Base-by-base conservation (phyloP, 2,888 invertebrate genomes). In the Mesochorus sp. region DNA sequence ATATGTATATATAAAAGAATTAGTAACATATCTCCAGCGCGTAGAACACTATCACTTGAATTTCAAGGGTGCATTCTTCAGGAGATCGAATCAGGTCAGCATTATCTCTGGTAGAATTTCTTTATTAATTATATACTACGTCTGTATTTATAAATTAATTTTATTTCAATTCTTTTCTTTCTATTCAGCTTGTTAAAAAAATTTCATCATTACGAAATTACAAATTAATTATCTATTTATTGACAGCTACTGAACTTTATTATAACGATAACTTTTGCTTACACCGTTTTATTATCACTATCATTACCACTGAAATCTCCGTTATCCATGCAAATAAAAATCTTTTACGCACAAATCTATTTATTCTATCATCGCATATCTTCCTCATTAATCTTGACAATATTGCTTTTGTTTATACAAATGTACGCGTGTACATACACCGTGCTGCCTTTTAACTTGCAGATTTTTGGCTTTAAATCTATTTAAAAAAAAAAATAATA, bases 321-420 rank as follows among this genome's bases (percentile, higher is more conserved):
- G 39, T 37, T 5, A 71, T 34, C 71, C 53, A 55, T 39, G 51
- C 53, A 28, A 59, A 51, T 19, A 67, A 53, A 34, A 28, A 2
- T 39, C 10, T 26, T 10, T 0, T 10, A 17, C 55, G 39, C 14
- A 57, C 31, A 42, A 31, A 39, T 47, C 31, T 44, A 51, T 59
- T 8, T 66, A 66, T 59, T 71, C 59, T 71, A 59, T 76, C 59
- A 68, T 76, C 55, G 59, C 68, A 76, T 78, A 80, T 79, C 79
- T 82, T 82, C 78, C 77, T 79, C 80, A 80, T 79, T 76, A 79
- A 80, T 79, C 10, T 53, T 80, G 64, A 80, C 70, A 37, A 28
- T 53, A 59, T 79, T 53, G 62, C 71, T 66, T 66, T 12, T 53
- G 34, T 34, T 17, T 59, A 53, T 53, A 37, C 59, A 47, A 26